phyloP scores from a whole-genome alignment of 2,888 invertebrate genomes.

The Micropterix aruncella region DNA sequence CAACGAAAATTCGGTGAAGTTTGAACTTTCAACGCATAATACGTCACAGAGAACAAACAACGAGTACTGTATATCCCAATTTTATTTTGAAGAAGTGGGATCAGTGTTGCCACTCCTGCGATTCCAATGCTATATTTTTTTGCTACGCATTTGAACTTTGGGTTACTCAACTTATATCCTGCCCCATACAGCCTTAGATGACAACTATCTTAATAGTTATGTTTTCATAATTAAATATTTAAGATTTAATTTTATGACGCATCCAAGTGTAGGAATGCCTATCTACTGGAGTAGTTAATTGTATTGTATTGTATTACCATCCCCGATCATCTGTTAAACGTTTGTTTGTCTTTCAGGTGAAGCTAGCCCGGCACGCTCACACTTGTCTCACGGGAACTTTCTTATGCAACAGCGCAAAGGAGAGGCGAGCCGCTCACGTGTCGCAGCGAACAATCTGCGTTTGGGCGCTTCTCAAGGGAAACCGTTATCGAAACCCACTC shows the following conservation, averaged over 20 bases:
- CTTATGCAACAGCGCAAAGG: constrained; percentile 74
- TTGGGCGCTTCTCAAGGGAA: constrained; percentile 73
- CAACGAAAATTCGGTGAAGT: no score
- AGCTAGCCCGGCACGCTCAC: constrained; percentile 88
- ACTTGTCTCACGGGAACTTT: constrained; percentile 96
- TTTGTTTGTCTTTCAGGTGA: constrained; percentile 78
- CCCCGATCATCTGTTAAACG: neutral
- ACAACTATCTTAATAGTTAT: constrained; percentile 5
- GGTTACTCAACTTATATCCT: no score
- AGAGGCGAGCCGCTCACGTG: constrained; percentile 50
- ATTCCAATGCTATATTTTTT: no score
- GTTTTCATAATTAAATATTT: neutral
- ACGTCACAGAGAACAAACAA: no score
- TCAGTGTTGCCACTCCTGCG: no score
- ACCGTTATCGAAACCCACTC: constrained; percentile 75
- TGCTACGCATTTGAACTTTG: no score
- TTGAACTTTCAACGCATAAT: no score
- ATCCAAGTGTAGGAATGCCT: constrained; percentile 2
- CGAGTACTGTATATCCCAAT: no score
- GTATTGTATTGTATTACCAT: no score
- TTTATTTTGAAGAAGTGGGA: no score
- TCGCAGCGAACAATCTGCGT: constrained; percentile 64
- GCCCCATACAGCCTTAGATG: constrained; percentile 1
- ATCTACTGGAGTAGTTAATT: no score
- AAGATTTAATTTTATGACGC: neutral